Base-by-base conservation (phyloP, 2,113 vertebrate genomes). In the Daubentonia madagascariensis region DNA sequence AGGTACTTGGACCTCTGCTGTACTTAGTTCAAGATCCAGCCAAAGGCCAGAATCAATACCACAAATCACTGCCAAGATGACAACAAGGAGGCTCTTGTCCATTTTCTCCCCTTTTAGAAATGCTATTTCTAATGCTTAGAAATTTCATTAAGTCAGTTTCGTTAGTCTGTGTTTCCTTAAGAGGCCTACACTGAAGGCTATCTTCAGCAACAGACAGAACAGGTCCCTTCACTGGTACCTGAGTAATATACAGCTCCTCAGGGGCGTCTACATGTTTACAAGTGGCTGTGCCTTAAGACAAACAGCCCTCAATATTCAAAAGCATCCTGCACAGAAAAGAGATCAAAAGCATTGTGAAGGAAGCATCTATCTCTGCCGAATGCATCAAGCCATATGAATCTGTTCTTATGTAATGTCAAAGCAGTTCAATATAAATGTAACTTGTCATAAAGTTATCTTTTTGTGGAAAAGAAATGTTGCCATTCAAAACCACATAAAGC, bases 11-110 rank as follows among this genome's bases (percentile, higher is more conserved):
- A 98, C 97, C 98, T 98, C 89, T 89, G 50, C 59, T 97, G 96
- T 96, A 96, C 97, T 98, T 98, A 97, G 96, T 97, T 98, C 98
- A 98, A 98, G 97, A 98, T 97, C 90, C 97, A 96, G 97, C 97
- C 96, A 37, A 67, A 98, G 98, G 98, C 97, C 98, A 98, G 98
- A 98, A 98, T 98, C 98, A 97, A 98, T 99, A 98, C 97, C 35
- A 43, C 96, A 98, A 98, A 98, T 98, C 98, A 98, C 94, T 94
- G 87, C 97, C 98, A 97, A 97, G 97, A 96, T 95, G 98, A 96
- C 98, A 98, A 98, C 96, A 98, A 98, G 93, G 97, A 98, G 84
- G 87, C 98, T 97, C 98, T 97, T 95, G 97, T 98, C 92, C 85
- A 3, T 97, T 94, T 89, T 87, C 96, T 96, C 14, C 43, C 40